Base-by-base conservation (phyloP, 2,113 vertebrate species). In the Phaethornis superciliosus region DNA sequence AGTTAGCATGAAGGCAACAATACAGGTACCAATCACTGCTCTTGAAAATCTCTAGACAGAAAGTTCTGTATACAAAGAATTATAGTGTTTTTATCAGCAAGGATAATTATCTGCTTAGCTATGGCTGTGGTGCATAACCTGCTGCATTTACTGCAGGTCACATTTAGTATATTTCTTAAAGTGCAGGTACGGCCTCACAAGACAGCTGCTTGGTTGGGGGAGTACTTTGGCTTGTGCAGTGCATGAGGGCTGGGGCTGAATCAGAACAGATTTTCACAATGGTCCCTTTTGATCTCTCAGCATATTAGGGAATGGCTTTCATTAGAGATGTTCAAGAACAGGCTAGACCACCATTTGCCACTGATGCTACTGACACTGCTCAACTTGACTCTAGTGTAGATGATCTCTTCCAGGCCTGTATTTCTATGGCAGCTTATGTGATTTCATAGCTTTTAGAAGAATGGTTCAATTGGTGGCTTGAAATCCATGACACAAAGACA, bases 331-430 rank as follows among this genome's bases (percentile, higher is more conserved):
- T 77, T 89, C 71, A 58, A 69, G 79, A 95, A 91, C 94, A 95
- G 79, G 96, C 91, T 88, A 83, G 64, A 90, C 82, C 79, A 93
- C 88, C 85, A 88, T 72, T 88, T 93, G 90, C 71, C 85, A 65
- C 90, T 81, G 79, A 74, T 88, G 63, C 76, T 94, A 63, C 37
- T 35, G 0, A 51, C 80, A 60, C 12, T 89, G 87, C 81, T 93
- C 51, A 83, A 82, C 35, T 85, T 30, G 55, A 23, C 63, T 88
- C 18, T 49, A 33, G 49, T 80, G 63, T 19, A 69, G 54, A 33
- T 88, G n/a, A 89, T 76, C 70, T 88, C 51, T 89, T 89, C 63
- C 79, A 89, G 88, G 76, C 71, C 64, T 77, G 14, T 72, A 81
- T 91, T 94, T 85, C 90, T 83, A 51, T 65, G 59, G 32, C 85